phyloP scores from a whole-genome alignment of 2,888 invertebrate species.

The Nomada flava region DNA sequence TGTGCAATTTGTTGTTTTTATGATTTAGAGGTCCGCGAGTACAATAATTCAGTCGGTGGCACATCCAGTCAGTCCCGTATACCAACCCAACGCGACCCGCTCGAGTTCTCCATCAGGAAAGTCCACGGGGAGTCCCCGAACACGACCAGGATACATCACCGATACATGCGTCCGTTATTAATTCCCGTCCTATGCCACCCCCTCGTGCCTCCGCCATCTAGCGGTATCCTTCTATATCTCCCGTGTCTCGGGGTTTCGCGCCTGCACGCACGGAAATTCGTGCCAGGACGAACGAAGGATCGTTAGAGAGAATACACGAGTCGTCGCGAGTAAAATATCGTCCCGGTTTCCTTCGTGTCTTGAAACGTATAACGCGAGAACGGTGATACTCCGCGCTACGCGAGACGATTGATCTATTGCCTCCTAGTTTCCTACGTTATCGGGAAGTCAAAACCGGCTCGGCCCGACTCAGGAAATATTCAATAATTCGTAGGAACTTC shows the following conservation, averaged over 20 bases:
- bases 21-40: constrained; percentile 78
- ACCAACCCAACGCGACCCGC: constrained; percentile 53
- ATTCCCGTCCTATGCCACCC: constrained; percentile 71
- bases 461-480: too few relatives aligned
- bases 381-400: constrained; percentile 39
- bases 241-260: constrained; percentile 66
- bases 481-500: too few relatives aligned
- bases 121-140: constrained; percentile 77
- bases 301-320: constrained; percentile 63
- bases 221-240: constrained; percentile 41
- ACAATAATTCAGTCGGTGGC: constrained; percentile 79
- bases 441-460: constrained; percentile 16
- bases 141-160: constrained; percentile 69
- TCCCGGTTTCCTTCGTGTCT: constrained; percentile 68
- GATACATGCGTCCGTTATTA: constrained; percentile 76
- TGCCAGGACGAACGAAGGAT: constrained; percentile 63
- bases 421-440: constrained; percentile 46
- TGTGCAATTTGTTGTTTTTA: constrained; percentile 81
- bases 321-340: constrained; percentile 68
- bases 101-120: constrained; percentile 74
- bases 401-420: constrained; percentile 65
- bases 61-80: constrained; percentile 62
- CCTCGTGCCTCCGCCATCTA: constrained; percentile 27
- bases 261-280: constrained; percentile 69
- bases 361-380: constrained; percentile 58